A percentile compares a stretch with the other conserved stretches of the same genome.
Evolutionary conservation across 2,797 vertebrate genomes (phyloP).

Genomic region (Glyptemys insculpta): DNA sequence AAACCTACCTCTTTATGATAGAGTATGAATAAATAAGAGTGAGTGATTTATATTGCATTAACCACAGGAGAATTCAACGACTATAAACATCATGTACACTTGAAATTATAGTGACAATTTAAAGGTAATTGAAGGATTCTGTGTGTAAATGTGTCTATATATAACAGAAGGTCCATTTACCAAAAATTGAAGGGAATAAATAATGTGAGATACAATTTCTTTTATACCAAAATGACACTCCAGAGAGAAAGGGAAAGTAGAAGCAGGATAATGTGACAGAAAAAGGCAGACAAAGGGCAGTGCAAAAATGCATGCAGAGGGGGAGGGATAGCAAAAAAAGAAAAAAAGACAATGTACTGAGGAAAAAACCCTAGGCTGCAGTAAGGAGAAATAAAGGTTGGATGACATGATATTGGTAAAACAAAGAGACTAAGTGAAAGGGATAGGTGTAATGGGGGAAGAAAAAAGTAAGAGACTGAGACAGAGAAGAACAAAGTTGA

Average conservation of each 20-base stretch:
- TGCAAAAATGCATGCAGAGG: neutral
- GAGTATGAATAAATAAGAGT: conserved; percentile 43
- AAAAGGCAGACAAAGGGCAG: conserved; percentile 64
- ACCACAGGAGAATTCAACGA: conserved; percentile 32
- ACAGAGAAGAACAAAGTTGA: neutral
- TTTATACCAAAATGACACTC: conserved; percentile 65
- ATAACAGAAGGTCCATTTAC: conserved; percentile 16
- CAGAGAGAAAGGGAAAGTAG: conserved; percentile 48
- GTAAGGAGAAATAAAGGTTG: conserved; percentile 42
- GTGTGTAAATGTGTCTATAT: conserved; percentile 21
- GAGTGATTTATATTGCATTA: conserved; percentile 45
- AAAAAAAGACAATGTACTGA: neutral
- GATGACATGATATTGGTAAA: conserved; percentile 6
- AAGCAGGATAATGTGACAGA: conserved; percentile 42
- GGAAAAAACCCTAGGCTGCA: neutral
- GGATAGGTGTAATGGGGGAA: neutral
- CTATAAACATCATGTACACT: conserved; percentile 53
- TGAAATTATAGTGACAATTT: conserved; percentile 57
- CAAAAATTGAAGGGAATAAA: conserved; percentile 51
- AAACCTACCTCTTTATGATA: conserved; percentile 23
- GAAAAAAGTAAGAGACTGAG: neutral
- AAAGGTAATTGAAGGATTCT: conserved; percentile 44
- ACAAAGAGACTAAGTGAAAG: conserved; percentile 25
- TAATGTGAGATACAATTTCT: conserved; percentile 40
- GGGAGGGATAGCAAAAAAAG: neutral